phyloP scores from a whole-genome alignment of 2,888 invertebrate species.

The Chloromyia formosa region DNA sequence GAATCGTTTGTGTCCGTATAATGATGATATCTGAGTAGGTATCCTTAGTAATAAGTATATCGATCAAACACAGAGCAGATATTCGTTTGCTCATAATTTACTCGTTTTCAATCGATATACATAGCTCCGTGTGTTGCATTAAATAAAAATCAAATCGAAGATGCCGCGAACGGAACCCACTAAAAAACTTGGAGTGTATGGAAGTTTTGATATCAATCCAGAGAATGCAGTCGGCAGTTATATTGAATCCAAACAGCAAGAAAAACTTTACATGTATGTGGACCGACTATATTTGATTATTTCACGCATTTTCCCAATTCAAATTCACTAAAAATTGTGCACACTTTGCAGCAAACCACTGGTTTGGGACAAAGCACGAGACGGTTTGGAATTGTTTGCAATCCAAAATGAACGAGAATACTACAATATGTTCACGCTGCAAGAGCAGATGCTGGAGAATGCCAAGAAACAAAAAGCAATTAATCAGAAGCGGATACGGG shows the following conservation, averaged over 20 bases:
- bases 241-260: conserved; percentile 59
- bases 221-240: conserved; percentile 59
- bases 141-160: conserved; percentile 45
- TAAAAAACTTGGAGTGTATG: conserved; percentile 60
- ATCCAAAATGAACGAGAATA: conserved; percentile 60
- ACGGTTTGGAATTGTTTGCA: conserved; percentile 59
- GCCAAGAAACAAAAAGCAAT: conserved; percentile 55
- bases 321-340: background rate
- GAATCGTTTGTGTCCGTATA: too few species aligned
- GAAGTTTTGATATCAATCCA: conserved; percentile 59
- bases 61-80: background rate
- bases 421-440: conserved; percentile 57
- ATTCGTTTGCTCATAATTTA: too few species aligned
- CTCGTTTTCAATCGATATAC: too few species aligned
- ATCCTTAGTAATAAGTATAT: too few species aligned
- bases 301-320: too few species aligned
- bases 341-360: conserved; percentile 58
- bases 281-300: background rate
- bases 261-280: conserved; percentile 59
- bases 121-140: background rate
- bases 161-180: conserved; percentile 62
- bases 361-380: conserved; percentile 61
- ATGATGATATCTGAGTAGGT: too few species aligned
- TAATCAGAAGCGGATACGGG: conserved; percentile 57
- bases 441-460: conserved; percentile 57